phyloP scores from a whole-genome alignment of 2,113 vertebrate genomes.

The Urocynchramus pylzowi region DNA sequence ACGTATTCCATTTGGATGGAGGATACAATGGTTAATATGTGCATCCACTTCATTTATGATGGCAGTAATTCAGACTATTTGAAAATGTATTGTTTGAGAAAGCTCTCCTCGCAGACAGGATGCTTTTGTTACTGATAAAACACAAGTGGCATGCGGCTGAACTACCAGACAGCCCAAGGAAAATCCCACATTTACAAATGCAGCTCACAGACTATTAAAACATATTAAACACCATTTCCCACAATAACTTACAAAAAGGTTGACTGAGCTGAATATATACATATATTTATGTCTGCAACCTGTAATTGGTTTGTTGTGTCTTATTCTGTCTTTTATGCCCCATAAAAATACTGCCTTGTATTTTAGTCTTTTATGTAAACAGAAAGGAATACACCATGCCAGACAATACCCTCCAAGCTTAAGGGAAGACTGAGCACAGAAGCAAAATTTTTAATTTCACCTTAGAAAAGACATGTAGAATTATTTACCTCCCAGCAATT shows the following conservation, averaged over 20 bases:
- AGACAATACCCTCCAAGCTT: background rate
- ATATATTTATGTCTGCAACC: background rate
- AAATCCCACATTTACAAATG: background rate
- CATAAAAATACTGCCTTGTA: background rate
- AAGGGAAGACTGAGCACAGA: background rate
- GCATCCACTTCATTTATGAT: background rate
- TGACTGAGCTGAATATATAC: background rate
- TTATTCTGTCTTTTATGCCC: background rate
- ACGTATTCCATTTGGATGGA: constrained; percentile 1
- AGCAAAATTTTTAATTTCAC: background rate
- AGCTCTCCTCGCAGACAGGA: background rate
- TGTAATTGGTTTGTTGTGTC: background rate
- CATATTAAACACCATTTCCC: background rate
- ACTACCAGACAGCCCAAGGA: background rate
- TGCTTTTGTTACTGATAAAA: background rate
- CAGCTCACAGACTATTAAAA: background rate
- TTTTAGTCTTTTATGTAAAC: background rate
- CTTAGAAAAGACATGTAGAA: background rate
- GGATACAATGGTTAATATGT: background rate
- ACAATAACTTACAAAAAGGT: background rate
- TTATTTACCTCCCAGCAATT: background rate
- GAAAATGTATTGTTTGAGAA: background rate
- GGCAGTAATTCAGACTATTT: background rate
- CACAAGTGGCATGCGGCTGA: background rate
- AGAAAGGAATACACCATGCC: background rate